Base-by-base conservation (phyloP, 2,888 invertebrate genomes). In the Cataglyphis cursor region DNA sequence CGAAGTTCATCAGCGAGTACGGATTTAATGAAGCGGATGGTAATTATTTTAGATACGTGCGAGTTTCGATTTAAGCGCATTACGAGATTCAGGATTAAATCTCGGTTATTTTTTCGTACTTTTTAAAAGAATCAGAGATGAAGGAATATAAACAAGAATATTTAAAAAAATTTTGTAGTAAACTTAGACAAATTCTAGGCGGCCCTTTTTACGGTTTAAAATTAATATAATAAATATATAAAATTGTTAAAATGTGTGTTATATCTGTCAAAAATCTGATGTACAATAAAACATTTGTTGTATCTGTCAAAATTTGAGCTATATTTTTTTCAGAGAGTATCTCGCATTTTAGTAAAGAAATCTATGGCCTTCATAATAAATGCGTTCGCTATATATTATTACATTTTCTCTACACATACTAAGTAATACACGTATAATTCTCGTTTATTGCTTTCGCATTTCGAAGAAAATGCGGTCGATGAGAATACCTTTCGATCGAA, bases 11-110 rank as follows among this genome's bases (percentile, higher is more conserved):
- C 78, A 70, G 70, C 78, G 70, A 70, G 59, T 31, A 24, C 73
- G 31, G 44, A 72, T 80, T 59, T 80, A 80, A 80, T 73, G 66
- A 80, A 66, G 73, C 44, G 24, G 44, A 41, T 41, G 73, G 35
- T 80, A 80, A 80, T 80, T 80, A 80, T 80, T 72, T 59, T 78
- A 72, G 54, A 31, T 78, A 78, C 72, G 78, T 57, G 76, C 44
- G 59, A 70, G 72, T 21, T 78, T 72, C 59, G 73, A 54, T 72
- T 78, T 80, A 80, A 80, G 78, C 78, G 73, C 28, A 61, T 80
- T 80, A 59, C 18, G 57, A 51, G 51, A 59, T 44, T 31, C 41
- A 12, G 54, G 41, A 21, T 21, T 41, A 31, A 57, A 70, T 78
- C 78, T 41, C 38, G 21, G 21, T 35, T 35, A 57, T 76, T 68